phyloP scores from a whole-genome alignment of 2,113 vertebrate species.

The Morone saxatilis region DNA sequence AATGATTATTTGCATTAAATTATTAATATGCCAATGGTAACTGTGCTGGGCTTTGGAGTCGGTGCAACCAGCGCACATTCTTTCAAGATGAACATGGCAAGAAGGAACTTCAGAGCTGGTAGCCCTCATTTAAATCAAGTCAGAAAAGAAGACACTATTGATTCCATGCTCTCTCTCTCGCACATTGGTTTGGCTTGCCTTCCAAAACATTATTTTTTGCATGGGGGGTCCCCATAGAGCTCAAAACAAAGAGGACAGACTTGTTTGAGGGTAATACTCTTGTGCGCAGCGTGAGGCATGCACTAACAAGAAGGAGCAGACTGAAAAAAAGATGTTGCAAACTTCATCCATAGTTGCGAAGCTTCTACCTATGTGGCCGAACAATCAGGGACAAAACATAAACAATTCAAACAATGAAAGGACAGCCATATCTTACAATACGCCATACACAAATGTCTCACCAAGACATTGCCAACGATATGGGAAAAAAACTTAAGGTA shows the following conservation, averaged over 20 bases:
- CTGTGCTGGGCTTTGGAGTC: conserved; percentile 82
- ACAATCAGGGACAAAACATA: conserved; percentile 46
- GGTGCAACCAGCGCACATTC: conserved; percentile 76
- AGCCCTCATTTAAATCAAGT: conserved; percentile 85
- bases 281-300: conserved; percentile 70
- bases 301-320: conserved; percentile 81
- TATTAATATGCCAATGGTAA: conserved; percentile 84
- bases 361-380: conserved; percentile 67
- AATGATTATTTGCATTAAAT: conserved; percentile 86
- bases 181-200: conserved; percentile 79
- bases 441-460: not conserved
- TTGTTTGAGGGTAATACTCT: conserved; percentile 84
- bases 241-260: conserved; percentile 84
- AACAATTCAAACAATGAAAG: conserved; percentile 44
- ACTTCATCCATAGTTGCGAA: conserved; percentile 74
- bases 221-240: conserved; percentile 78
- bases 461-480: conserved; percentile 4
- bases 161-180: conserved; percentile 74
- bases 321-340: conserved; percentile 59
- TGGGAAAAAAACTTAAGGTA: conserved; percentile 36
- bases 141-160: conserved; percentile 83
- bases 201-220: conserved; percentile 82
- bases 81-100: conserved; percentile 84
- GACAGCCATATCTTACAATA: conserved; percentile 31
- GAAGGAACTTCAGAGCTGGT: conserved; percentile 83